Percentiles rank a stretch among this genome's conserved stretches.
phyloP scores from a whole-genome alignment of 2,797 vertebrate genomes.

The Scarus forsteni region DNA sequence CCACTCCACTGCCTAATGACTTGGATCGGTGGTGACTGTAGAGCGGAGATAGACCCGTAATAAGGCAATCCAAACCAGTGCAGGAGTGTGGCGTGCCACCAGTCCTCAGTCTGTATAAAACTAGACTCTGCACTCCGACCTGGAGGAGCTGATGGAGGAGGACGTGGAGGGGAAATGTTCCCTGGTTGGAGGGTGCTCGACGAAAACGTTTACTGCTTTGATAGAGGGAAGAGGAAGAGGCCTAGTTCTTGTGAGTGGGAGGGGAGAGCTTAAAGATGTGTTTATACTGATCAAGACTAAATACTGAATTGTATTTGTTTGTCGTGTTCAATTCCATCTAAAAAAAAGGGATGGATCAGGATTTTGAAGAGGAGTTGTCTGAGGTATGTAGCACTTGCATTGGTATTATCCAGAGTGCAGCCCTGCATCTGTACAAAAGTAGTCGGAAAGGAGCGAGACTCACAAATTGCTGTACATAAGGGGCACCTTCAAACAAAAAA shows the following conservation, averaged over 20 bases:
- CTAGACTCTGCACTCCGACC: conserved; percentile 22
- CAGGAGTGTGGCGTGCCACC: conserved; percentile 36
- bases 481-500: no score
- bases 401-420: no score
- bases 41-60: conserved; percentile 78
- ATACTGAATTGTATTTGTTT: no score
- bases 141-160: conserved; percentile 26
- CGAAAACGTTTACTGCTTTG: conserved; percentile 8
- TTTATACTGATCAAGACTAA: no score
- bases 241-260: not conserved
- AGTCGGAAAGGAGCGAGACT: no score
- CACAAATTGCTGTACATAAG: no score
- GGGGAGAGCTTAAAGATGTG: no score
- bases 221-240: not conserved
- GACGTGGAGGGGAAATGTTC: conserved; percentile 30
- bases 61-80: conserved; percentile 58
- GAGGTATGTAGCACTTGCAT: no score
- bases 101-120: conserved; percentile 26
- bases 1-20: conserved; percentile 77
- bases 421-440: no score
- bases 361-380: no score
- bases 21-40: conserved; percentile 70
- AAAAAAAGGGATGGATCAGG: no score
- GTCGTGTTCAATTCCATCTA: no score
- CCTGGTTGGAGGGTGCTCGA: not conserved